Percentiles rank a stretch among this genome's conserved stretches.
These are phyloP conservation scores for Rhincodon typus DNA, from an alignment of 2,797 vertebrate species.

Conservation along the genomic window DNA sequence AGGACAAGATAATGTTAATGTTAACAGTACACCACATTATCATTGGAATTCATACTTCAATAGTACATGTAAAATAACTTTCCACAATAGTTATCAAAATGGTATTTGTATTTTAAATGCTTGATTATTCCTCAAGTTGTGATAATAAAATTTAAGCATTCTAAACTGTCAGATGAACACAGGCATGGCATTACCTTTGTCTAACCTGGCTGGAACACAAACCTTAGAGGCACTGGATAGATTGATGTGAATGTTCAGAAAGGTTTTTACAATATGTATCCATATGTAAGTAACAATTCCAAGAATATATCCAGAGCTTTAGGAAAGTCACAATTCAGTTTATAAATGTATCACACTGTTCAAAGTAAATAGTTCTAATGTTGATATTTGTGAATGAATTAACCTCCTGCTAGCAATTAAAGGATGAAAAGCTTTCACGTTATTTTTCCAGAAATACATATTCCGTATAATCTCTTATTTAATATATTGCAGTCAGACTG, in stretches of 20 bases:
- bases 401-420: constrained; percentile 2
- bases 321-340: not conserved
- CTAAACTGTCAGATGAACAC: not conserved
- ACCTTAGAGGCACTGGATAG: not conserved
- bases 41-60: not conserved
- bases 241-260: not conserved
- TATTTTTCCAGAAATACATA: not conserved
- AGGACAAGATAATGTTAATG: not conserved
- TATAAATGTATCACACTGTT: not conserved
- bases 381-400: constrained; percentile 29
- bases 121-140: not conserved
- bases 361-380: not conserved
- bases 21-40: no score
- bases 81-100: not conserved
- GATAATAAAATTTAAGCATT: constrained; percentile 12
- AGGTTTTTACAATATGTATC: not conserved
- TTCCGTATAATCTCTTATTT: constrained; percentile 5
- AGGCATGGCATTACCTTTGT: not conserved
- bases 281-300: not conserved
- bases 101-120: not conserved
- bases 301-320: not conserved
- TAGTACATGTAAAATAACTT: not conserved
- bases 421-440: not conserved
- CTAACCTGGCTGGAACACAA: not conserved
- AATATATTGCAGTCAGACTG: not conserved